phyloP scores from a whole-genome alignment of 1,140 invertebrate species.

The Yoshiicerus persimilis region DNA sequence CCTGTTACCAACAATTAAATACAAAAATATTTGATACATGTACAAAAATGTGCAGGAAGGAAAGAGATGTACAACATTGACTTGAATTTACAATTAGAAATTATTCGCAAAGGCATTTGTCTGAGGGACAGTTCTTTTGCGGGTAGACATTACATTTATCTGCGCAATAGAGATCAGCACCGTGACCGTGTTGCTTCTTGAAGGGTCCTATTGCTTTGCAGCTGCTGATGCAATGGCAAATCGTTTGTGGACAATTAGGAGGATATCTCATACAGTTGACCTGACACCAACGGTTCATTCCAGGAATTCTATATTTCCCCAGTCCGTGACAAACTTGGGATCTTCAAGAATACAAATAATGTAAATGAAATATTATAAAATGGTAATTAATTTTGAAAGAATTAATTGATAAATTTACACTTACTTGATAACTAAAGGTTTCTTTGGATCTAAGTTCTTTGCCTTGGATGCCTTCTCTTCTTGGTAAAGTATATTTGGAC shows the following conservation, averaged over 20 bases:
- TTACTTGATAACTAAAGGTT: constrained; percentile 71
- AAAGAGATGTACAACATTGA: background rate
- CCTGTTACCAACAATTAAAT: too few relatives aligned
- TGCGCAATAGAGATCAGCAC: constrained; percentile 78
- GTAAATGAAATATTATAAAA: too few relatives aligned
- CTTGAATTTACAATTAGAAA: background rate
- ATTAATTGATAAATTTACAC: background rate
- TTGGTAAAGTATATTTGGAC: constrained; percentile 72
- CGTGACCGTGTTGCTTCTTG: constrained; percentile 60
- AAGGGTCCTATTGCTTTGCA: constrained; percentile 30
- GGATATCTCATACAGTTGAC: constrained; percentile 80
- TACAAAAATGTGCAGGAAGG: background rate
- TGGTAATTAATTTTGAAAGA: constrained; percentile 32
- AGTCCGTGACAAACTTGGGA: constrained; percentile 74
- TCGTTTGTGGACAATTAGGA: constrained; percentile 72
- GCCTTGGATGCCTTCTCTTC: constrained; percentile 60
- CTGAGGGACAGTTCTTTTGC: constrained; percentile 64
- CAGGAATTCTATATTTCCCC: constrained; percentile 65
- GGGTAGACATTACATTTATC: constrained; percentile 76
- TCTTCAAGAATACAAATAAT: too few relatives aligned
- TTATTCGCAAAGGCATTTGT: constrained; percentile 68
- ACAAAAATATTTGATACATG: too few relatives aligned
- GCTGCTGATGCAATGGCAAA: constrained; percentile 67
- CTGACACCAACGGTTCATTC: constrained; percentile 76
- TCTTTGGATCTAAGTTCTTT: constrained; percentile 59